Evolutionary conservation across 53 echinoderm and acorn worm genomes (phyloP), one percentile per base, ranked within the genome.

Genomic region (Temnopleurus reevesii): DNA sequence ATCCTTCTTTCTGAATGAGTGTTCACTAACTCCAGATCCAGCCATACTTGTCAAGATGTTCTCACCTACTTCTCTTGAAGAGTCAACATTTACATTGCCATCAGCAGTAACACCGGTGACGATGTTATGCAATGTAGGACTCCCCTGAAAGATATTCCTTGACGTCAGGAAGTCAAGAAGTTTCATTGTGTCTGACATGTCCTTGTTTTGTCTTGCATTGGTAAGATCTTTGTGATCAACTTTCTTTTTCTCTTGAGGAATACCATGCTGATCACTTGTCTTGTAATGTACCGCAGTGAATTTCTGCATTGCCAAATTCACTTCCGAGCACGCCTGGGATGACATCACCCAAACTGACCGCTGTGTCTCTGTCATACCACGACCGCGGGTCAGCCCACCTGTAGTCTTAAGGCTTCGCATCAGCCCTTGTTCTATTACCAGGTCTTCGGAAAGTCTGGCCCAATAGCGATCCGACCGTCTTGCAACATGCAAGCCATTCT

Each of bases 361-460:
- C 23, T 92, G 89, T 2, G 1, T 9, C 64, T 92, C 81, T 1
- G 47, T 34, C 90, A 90, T 93, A 2, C 90, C 90, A 19, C 13
- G 30, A 12, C 93, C 93, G 60, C 93, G 51, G 2, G 92, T 91
- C 19, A 93, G 45, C 7, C 90, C 90, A 35, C 90, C 92, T 21
- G 17, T 83, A 4, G 84, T 92, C 64, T 92, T 90, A 0, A 90
- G 9, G 71, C 77, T 85, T 60, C 92, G 25, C 86, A 92, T 92
- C 1, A 93, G 89, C 13, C 45, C 86, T 34, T 92, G 92, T 47
- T 92, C 90, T 30, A 92, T 92, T 17, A 77, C 29, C 1, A 91
- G 80, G 45, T 88, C 88, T 9, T 59, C 13, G 18, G 79, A 63
- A 17, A 90, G 24, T 12, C 90, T 83, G 8, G 90, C 92, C 90